Percentiles rank a stretch among this genome's conserved stretches.
Conservation (phyloP, 2,797 vertebrate species). For the Mareca penelope region DNA sequence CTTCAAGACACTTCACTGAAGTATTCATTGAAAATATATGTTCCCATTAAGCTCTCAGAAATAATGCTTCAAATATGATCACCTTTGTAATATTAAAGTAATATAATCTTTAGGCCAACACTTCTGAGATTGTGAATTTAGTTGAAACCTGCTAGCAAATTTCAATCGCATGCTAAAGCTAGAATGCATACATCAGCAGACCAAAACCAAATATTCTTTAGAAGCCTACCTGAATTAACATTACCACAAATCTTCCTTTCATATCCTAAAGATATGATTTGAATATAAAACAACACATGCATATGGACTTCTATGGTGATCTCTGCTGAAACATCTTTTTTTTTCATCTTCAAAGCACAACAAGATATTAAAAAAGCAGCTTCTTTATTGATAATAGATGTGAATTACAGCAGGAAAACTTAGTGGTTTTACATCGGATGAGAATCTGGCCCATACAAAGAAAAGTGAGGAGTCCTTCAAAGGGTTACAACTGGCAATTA, state of each 20-base stretch:
- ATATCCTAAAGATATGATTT: neutral
- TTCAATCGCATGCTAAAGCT: neutral
- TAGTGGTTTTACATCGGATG: neutral
- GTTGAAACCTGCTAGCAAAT: neutral
- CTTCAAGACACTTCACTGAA: neutral
- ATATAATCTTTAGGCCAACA: neutral
- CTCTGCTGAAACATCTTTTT: neutral
- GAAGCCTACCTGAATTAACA: neutral
- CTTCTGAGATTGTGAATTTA: neutral
- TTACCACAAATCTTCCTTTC: neutral
- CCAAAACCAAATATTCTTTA: neutral
- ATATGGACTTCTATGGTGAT: neutral
- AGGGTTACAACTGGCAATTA: neutral
- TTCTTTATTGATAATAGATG: neutral
- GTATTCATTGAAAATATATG: neutral
- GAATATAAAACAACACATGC: neutral
- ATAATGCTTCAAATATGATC: neutral
- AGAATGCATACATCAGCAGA: neutral
- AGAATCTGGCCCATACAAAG: neutral
- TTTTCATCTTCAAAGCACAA: neutral
- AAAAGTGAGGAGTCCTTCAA: neutral
- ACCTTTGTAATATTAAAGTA: neutral
- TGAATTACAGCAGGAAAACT: neutral
- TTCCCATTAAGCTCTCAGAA: neutral
- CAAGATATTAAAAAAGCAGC: neutral